Percentiles rank a stretch among this genome's conserved stretches.
These are phyloP conservation scores for Sphenopsis melanotis DNA, from an alignment of 2,797 vertebrate genomes.

Conservation along the genomic window DNA sequence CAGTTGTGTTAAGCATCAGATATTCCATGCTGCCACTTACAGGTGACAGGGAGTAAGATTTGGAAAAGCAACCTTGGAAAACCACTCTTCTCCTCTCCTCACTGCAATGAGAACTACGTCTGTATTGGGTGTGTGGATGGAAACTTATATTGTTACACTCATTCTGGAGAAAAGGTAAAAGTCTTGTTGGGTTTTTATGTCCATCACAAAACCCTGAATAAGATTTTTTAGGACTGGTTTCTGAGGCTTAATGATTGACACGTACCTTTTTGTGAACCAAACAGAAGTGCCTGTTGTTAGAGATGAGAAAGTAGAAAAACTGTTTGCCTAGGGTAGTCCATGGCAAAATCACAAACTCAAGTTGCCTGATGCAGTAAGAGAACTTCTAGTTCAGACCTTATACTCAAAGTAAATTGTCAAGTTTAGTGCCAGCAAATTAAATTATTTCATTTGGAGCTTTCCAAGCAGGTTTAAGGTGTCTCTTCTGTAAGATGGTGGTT, in stretches of 20 bases:
- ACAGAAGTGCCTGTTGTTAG: background rate
- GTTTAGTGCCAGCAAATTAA: background rate
- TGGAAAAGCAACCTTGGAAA: constrained; percentile 80
- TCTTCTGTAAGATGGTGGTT: background rate
- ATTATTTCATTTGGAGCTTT: background rate
- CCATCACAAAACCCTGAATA: background rate
- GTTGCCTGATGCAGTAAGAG: background rate
- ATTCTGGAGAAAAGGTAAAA: constrained; percentile 83
- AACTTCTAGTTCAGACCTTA: background rate
- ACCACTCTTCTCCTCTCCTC: constrained; percentile 93
- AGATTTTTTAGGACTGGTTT: background rate
- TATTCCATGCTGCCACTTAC: background rate
- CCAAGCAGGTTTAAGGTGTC: background rate
- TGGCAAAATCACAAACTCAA: background rate
- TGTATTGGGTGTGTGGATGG: constrained; percentile 91
- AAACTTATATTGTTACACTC: constrained; percentile 82
- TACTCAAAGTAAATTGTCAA: background rate
- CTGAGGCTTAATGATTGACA: background rate
- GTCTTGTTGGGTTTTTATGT: background rate
- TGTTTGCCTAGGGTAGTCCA: background rate
- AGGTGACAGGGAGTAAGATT: constrained; percentile 81
- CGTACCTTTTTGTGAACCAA: background rate
- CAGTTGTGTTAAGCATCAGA: background rate
- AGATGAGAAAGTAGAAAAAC: background rate
- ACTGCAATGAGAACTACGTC: constrained; percentile 69